Percentiles rank a stretch among this genome's conserved stretches.
Evolutionary conservation across 2,113 vertebrate species (phyloP).

Genomic region (Scartelaos histophorus): DNA sequence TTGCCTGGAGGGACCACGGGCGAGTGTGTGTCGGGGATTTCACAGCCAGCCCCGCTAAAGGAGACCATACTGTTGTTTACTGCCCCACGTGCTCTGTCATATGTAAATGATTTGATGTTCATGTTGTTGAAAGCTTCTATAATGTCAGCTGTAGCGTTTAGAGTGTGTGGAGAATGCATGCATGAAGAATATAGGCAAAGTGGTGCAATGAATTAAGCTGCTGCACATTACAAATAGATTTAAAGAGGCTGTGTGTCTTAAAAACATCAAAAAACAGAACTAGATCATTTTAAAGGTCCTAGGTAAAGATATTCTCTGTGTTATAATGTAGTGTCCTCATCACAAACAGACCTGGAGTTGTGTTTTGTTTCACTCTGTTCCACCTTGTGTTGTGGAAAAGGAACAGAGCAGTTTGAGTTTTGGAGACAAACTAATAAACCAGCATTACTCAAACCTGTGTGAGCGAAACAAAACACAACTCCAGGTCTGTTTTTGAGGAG

Average conservation of each 20-base stretch:
- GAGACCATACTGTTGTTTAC: neutral
- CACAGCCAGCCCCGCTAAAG: neutral
- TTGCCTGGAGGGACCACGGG: conserved; percentile 1
- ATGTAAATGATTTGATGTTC: neutral
- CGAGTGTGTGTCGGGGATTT: conserved; percentile 1
- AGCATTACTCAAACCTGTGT: too few species aligned
- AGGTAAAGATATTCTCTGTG: too few species aligned
- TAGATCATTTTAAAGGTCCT: too few species aligned
- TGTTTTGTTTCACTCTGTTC: too few species aligned
- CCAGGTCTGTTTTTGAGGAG: too few species aligned
- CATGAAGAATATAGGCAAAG: neutral
- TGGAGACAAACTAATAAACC: too few species aligned
- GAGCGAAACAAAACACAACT: too few species aligned
- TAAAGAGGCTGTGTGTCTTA: neutral
- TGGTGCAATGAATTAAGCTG: neutral
- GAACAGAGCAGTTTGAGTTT: too few species aligned
- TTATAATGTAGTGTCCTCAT: too few species aligned
- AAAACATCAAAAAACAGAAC: too few species aligned
- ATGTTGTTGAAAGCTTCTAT: neutral
- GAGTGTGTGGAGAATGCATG: neutral
- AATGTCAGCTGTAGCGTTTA: neutral
- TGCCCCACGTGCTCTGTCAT: neutral
- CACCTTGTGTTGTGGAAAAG: too few species aligned
- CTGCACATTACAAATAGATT: neutral
- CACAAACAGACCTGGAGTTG: too few species aligned